Evolutionary conservation across 2,888 invertebrate genomes (phyloP).

Genomic region (Panorpa germanica): DNA sequence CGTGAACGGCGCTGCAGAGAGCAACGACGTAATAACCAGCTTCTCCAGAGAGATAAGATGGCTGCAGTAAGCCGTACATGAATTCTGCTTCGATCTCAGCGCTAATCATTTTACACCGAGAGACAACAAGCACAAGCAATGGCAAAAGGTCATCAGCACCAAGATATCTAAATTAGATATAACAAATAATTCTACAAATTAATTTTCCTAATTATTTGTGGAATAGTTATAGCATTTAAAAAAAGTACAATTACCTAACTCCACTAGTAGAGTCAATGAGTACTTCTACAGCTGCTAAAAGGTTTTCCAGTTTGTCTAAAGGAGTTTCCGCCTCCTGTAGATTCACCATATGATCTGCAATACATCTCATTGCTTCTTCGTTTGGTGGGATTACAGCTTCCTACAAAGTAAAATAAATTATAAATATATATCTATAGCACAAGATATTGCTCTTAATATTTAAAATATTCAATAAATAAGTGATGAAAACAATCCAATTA

Average conservation of each 20-base stretch:
- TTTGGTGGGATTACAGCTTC: slow-evolving; percentile 61
- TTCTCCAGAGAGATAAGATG: slow-evolving; percentile 77
- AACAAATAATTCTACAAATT: slow-evolving; percentile 18
- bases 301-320: slow-evolving; percentile 78
- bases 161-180: too few species aligned
- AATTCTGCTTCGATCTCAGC: slow-evolving; percentile 92
- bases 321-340: slow-evolving; percentile 87
- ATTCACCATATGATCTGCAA: slow-evolving; percentile 57
- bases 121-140: slow-evolving; percentile 78
- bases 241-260: slow-evolving; percentile 29
- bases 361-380: slow-evolving; percentile 51
- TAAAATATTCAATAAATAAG: slow-evolving; percentile 24
- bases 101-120: slow-evolving; percentile 73
- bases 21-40: slow-evolving; percentile 91
- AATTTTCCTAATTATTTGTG: slow-evolving; percentile 15
- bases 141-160: slow-evolving; percentile 85
- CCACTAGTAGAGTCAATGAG: slow-evolving; percentile 55
- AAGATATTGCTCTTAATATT: slow-evolving; percentile 17
- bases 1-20: slow-evolving; percentile 80
- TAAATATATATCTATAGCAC: too few species aligned
- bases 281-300: slow-evolving; percentile 72
- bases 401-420: slow-evolving; percentile 22
- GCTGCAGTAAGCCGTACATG: slow-evolving; percentile 88
- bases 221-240: slow-evolving; percentile 11
- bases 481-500: background rate